phyloP scores from a whole-genome alignment of 2,888 invertebrate genomes.

The Deladenus siricidicola region DNA sequence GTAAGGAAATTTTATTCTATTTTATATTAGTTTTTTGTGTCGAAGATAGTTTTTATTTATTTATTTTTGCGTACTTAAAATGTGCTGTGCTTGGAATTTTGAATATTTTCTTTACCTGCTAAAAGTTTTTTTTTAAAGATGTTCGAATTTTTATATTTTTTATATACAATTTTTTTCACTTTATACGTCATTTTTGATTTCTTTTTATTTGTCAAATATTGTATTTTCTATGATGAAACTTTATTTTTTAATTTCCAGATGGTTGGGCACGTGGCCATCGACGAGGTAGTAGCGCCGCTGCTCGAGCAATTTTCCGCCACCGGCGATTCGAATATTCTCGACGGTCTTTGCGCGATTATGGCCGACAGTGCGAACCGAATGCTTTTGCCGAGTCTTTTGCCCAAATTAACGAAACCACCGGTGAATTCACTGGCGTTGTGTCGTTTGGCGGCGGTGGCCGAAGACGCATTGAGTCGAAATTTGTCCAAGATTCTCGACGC shows the following conservation, averaged over 20 bases:
- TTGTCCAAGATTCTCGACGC: slow-evolving; percentile 85
- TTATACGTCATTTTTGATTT: too few relatives aligned
- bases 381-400: slow-evolving; percentile 66
- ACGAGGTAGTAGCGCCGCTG: slow-evolving; percentile 89
- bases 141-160: too few relatives aligned
- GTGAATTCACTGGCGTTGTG: slow-evolving; percentile 81
- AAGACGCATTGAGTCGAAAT: slow-evolving; percentile 74
- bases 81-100: too few relatives aligned
- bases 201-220: too few relatives aligned
- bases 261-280: slow-evolving; percentile 82
- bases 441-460: slow-evolving; percentile 85
- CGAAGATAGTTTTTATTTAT: background rate
- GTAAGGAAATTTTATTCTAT: too few relatives aligned
- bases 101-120: too few relatives aligned
- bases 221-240: too few relatives aligned
- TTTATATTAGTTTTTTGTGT: background rate
- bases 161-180: background rate
- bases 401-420: slow-evolving; percentile 73
- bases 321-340: slow-evolving; percentile 79
- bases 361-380: slow-evolving; percentile 55
- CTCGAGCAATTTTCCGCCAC: slow-evolving; percentile 66
- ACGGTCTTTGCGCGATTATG: slow-evolving; percentile 93
- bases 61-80: slow-evolving; percentile 1
- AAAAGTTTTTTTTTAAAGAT: too few relatives aligned
- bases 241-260: too few relatives aligned